phyloP scores from a whole-genome alignment of 2,797 vertebrate species.

The Adrianichthys oophorus region DNA sequence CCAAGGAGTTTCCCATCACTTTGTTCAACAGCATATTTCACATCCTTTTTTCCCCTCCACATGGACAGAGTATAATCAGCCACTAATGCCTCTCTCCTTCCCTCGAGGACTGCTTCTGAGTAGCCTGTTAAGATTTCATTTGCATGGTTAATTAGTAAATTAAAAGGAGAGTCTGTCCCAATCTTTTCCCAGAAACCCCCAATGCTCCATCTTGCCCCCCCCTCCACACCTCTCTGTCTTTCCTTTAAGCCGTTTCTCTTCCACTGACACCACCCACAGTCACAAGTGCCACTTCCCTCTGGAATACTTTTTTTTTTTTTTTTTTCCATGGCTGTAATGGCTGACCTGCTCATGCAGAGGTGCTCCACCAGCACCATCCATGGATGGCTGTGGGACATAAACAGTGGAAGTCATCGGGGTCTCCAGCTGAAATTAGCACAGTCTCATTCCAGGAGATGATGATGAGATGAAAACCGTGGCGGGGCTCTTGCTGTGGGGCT shows the following conservation, averaged over 20 bases:
- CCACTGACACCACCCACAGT: conserved; percentile 59
- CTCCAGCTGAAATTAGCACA: conserved; percentile 53
- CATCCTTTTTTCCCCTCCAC: conserved; percentile 55
- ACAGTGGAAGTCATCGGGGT: conserved; percentile 36
- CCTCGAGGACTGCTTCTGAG: conserved; percentile 77
- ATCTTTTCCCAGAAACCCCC: conserved; percentile 70
- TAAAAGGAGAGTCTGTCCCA: conserved; percentile 78
- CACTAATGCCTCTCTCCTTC: conserved; percentile 74
- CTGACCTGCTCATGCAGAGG: conserved; percentile 51
- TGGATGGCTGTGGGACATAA: conserved; percentile 40
- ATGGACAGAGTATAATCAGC: conserved; percentile 76
- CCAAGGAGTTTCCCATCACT: conserved; percentile 63
- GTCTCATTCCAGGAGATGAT: conserved; percentile 41
- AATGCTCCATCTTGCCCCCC: conserved; percentile 34
- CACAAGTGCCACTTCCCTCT: conserved; percentile 65
- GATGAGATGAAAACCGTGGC: conserved; percentile 42
- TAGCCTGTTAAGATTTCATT: conserved; percentile 85
- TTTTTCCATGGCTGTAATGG: conserved; percentile 47
- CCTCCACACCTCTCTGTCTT: conserved; percentile 32
- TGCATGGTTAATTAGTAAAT: conserved; percentile 86
- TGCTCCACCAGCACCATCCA: conserved; percentile 33
- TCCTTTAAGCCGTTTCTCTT: conserved; percentile 42
- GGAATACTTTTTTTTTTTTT: conserved; percentile 56
- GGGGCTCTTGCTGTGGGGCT: conserved; percentile 22
- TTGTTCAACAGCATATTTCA: conserved; percentile 70